These are phyloP conservation scores for Aphaenogaster ashmeadi DNA, from an alignment of 1,140 invertebrate species.

Conservation along the genomic window DNA sequence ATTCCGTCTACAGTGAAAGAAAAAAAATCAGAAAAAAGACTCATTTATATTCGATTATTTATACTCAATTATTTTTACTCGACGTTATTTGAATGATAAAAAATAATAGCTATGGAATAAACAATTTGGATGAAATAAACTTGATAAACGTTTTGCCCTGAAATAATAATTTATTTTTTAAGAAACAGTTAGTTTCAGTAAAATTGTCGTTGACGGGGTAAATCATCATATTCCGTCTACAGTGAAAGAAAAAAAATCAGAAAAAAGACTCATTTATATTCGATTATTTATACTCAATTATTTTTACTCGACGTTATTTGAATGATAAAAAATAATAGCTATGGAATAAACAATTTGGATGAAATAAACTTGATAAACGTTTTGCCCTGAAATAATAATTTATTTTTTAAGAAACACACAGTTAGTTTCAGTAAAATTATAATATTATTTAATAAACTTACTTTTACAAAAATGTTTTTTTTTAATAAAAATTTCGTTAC, in stretches of 20 bases:
- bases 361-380: not conserved
- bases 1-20: not conserved
- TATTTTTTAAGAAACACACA: not conserved
- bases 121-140: not conserved
- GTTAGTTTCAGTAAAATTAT: not conserved
- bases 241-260: not conserved
- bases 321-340: not conserved
- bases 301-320: not conserved
- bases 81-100: not conserved
- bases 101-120: not conserved
- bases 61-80: too few species aligned
- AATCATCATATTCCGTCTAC: not conserved
- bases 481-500: not conserved
- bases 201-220: not conserved
- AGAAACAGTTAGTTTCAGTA: not conserved
- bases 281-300: not conserved
- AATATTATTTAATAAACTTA: not conserved
- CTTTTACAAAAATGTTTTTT: not conserved
- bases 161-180: not conserved
- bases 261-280: not conserved
- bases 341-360: not conserved
- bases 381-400: not conserved
- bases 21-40: not conserved
- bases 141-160: not conserved
- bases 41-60: not conserved